Conservation (phyloP, 2,888 invertebrate species). For the Latheticus oryzae region DNA sequence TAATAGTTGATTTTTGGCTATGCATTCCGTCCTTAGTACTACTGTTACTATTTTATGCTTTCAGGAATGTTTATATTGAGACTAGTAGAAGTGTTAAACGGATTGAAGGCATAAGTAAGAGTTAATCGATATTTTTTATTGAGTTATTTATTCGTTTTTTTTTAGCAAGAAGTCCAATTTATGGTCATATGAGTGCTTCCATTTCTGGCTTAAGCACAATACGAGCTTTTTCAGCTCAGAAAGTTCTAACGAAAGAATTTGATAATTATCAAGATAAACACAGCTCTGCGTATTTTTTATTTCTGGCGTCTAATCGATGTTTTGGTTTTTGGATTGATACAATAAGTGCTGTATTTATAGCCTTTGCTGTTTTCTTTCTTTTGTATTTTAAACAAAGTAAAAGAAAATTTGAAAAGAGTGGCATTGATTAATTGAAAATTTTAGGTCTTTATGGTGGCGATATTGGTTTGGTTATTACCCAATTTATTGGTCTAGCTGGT, state of each 20-base stretch:
- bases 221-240: conserved; percentile 76
- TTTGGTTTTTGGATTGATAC: conserved; percentile 79
- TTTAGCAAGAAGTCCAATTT: conserved; percentile 82
- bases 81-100: conserved; percentile 82
- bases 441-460: conserved; percentile 74
- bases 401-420: too few species aligned
- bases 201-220: conserved; percentile 83
- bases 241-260: conserved; percentile 73
- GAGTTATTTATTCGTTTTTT: too few species aligned
- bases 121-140: background rate
- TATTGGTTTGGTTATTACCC: conserved; percentile 84
- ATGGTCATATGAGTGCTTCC: conserved; percentile 79
- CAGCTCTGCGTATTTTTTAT: conserved; percentile 80
- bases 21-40: conserved; percentile 75
- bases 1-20: conserved; percentile 77
- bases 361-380: conserved; percentile 53
- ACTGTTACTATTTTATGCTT: conserved; percentile 72
- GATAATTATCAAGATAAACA: conserved; percentile 75
- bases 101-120: conserved; percentile 76
- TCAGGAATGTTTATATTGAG: conserved; percentile 77
- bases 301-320: conserved; percentile 73
- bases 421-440: conserved; percentile 2
- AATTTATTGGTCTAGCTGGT: conserved; percentile 78
- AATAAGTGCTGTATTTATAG: conserved; percentile 74
- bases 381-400: conserved; percentile 52